Conservation (phyloP, 2,797 vertebrate species). For the Phalanger gymnotis region DNA sequence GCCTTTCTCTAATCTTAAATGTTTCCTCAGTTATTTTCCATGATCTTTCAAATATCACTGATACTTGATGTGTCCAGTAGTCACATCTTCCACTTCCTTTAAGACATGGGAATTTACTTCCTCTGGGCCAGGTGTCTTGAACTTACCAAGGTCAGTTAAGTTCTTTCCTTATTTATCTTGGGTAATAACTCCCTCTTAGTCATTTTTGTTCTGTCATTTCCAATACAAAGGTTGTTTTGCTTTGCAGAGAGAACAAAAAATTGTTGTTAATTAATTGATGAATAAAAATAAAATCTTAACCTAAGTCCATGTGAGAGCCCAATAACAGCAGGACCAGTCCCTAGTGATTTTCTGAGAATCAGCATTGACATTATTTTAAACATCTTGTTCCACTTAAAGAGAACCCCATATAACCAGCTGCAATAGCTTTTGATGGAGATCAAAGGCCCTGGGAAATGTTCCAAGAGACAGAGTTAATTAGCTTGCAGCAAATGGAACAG, state of each 20-base stretch:
- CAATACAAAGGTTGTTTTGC: not conserved
- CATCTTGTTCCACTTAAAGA: not conserved
- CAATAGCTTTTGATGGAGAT: constrained; percentile 13
- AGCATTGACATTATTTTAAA: not conserved
- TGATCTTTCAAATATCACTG: not conserved
- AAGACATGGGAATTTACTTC: not conserved
- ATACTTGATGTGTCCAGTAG: not conserved
- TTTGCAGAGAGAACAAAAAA: not conserved
- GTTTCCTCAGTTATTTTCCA: not conserved
- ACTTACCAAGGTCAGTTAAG: not conserved
- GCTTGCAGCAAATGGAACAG: not conserved
- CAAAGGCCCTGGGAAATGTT: constrained; percentile 1
- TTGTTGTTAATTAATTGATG: not conserved
- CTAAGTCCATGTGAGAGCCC: not conserved
- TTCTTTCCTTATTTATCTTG: not conserved
- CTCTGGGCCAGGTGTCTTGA: not conserved
- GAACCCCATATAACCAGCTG: not conserved
- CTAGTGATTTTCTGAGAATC: constrained; percentile 6
- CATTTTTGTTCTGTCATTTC: not conserved
- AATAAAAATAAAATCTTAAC: not conserved
- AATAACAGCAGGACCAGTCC: too few relatives aligned
- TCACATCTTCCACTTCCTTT: not conserved
- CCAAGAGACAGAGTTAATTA: constrained; percentile 24
- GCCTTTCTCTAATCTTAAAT: not conserved
- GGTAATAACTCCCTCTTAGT: not conserved